Conservation (phyloP, 2,888 invertebrate species). For the Orchesellides sinensis region DNA sequence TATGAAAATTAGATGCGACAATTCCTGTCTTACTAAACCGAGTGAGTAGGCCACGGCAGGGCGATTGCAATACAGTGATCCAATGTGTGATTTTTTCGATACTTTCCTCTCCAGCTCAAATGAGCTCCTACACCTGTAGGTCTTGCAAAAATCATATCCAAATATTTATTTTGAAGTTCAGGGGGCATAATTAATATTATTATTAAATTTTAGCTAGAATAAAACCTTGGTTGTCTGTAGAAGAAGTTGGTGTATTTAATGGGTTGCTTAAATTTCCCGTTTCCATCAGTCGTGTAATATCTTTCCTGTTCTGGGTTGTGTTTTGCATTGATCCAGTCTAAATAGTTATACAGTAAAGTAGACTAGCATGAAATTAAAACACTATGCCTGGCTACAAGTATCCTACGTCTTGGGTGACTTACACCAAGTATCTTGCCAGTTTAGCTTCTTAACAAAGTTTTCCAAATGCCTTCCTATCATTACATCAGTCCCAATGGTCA, state of each 20-base stretch:
- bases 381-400: not conserved
- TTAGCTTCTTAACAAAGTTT: not conserved
- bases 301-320: not conserved
- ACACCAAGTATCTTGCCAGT: constrained; percentile 12
- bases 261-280: too few relatives aligned
- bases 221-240: constrained; percentile 10
- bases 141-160: not conserved
- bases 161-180: not conserved
- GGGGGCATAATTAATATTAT: not conserved
- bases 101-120: not conserved
- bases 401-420: not conserved
- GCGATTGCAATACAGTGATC: not conserved
- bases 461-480: not conserved
- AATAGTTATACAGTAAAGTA: not conserved
- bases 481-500: not conserved
- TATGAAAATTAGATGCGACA: not conserved
- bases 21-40: not conserved
- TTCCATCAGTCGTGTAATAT: too few relatives aligned
- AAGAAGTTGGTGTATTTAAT: not conserved
- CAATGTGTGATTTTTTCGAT: not conserved
- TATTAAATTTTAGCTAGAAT: too few relatives aligned
- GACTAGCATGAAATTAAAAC: too few relatives aligned
- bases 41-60: not conserved
- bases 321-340: constrained; percentile 6
- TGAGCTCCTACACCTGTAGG: not conserved